phyloP scores from a whole-genome alignment of 2,888 invertebrate species.

The Cataglyphis rosenhaueri region DNA sequence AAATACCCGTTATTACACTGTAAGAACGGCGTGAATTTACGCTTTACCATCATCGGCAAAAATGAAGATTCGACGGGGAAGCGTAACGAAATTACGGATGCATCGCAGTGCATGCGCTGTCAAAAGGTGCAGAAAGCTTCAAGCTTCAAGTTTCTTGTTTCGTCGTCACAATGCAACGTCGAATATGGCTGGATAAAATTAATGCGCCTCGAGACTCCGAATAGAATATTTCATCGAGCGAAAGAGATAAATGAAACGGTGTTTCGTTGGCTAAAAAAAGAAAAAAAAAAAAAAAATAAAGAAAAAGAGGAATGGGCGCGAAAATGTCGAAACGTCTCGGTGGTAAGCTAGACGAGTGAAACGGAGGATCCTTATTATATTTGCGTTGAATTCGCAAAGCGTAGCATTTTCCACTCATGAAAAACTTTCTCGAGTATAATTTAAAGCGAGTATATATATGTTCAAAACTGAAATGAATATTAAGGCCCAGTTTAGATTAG shows the following conservation, averaged over 20 bases:
- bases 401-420: not conserved
- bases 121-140: not conserved
- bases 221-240: constrained; percentile 25
- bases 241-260: constrained; percentile 26
- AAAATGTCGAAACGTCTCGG: constrained; percentile 16
- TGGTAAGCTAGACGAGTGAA: not conserved
- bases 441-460: not conserved
- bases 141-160: constrained; percentile 21
- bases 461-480: not conserved
- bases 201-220: not conserved
- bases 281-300: not conserved
- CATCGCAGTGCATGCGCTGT: constrained; percentile 17
- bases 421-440: constrained; percentile 11
- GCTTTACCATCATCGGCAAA: constrained; percentile 23
- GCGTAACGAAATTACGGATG: constrained; percentile 25
- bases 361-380: constrained; percentile 26
- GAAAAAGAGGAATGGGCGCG: not conserved
- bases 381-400: constrained; percentile 3
- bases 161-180: constrained; percentile 16
- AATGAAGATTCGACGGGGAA: constrained; percentile 30
- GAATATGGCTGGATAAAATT: constrained; percentile 29
- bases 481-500: not conserved
- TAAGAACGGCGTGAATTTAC: constrained; percentile 16
- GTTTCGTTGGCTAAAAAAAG: not conserved
- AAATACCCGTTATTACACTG: constrained; percentile 32